These are phyloP conservation scores for Apantesis nais DNA, from an alignment of 2,888 invertebrate genomes.

Conservation along the genomic window DNA sequence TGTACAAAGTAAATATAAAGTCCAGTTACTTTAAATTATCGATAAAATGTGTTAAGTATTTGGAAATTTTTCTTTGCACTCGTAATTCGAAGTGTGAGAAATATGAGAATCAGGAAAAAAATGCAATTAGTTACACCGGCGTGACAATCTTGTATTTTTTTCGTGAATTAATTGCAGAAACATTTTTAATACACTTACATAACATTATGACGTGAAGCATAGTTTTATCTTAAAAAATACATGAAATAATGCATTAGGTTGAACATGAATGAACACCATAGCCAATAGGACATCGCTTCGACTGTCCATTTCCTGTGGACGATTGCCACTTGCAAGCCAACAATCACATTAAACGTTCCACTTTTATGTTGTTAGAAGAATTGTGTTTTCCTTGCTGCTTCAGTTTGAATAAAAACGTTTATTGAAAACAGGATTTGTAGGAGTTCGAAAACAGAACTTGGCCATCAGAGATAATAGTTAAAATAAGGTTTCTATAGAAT, in stretches of 20 bases:
- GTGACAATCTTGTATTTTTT: too few species aligned
- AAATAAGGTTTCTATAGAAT: too few species aligned
- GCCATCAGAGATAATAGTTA: too few species aligned
- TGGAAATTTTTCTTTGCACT: too few species aligned
- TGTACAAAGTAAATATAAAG: too few species aligned
- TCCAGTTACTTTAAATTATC: too few species aligned
- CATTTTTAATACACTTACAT: neutral
- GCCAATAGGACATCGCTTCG: conserved; percentile 33
- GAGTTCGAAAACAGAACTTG: neutral
- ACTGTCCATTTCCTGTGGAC: conserved; percentile 60
- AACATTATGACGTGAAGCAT: neutral
- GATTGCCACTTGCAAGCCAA: conserved; percentile 62
- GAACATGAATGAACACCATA: conserved; percentile 17
- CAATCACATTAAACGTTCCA: conserved; percentile 57
- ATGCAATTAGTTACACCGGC: too few species aligned
- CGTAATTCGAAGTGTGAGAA: too few species aligned
- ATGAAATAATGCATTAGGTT: too few species aligned
- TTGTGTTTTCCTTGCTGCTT: conserved; percentile 25
- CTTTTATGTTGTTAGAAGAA: conserved; percentile 42
- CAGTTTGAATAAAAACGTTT: neutral
- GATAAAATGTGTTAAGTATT: too few species aligned
- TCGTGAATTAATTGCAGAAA: too few species aligned
- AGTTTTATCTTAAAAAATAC: neutral
- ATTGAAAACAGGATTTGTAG: neutral
- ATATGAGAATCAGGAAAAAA: too few species aligned